Conservation (phyloP, 2,113 vertebrate species). For the Carollia perspicillata region DNA sequence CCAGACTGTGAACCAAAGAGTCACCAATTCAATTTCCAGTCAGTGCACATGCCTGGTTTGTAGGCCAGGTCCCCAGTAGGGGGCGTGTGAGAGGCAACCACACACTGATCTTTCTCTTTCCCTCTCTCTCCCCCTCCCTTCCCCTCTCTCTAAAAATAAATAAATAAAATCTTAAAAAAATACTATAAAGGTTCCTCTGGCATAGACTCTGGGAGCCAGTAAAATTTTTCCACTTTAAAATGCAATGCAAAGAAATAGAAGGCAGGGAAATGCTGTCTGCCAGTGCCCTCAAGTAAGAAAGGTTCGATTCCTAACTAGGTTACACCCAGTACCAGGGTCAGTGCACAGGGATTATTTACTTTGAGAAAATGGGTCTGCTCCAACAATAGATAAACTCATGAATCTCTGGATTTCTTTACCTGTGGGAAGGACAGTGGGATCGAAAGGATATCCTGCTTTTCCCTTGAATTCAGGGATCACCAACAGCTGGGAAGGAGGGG, state of each 20-base stretch:
- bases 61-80: too few relatives aligned
- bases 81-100: too few relatives aligned
- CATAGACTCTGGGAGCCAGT: not conserved
- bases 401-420: not conserved
- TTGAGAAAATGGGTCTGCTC: slow-evolving; percentile 17
- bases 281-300: not conserved
- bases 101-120: too few relatives aligned
- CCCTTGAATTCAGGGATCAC: not conserved
- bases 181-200: not conserved
- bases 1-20: too few relatives aligned
- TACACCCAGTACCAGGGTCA: not conserved
- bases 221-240: slow-evolving; percentile 12
- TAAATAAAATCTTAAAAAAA: too few relatives aligned
- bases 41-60: too few relatives aligned
- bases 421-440: not conserved
- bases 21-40: too few relatives aligned
- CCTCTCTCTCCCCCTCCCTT: too few relatives aligned
- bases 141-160: too few relatives aligned
- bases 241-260: not conserved
- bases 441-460: not conserved
- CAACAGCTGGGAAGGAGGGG: not conserved
- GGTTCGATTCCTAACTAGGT: not conserved
- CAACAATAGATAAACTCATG: not conserved
- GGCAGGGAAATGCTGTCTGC: not conserved
- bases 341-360: not conserved